Conservation (phyloP, 1,140 invertebrate species). For the Sesamia nonagrioides region DNA sequence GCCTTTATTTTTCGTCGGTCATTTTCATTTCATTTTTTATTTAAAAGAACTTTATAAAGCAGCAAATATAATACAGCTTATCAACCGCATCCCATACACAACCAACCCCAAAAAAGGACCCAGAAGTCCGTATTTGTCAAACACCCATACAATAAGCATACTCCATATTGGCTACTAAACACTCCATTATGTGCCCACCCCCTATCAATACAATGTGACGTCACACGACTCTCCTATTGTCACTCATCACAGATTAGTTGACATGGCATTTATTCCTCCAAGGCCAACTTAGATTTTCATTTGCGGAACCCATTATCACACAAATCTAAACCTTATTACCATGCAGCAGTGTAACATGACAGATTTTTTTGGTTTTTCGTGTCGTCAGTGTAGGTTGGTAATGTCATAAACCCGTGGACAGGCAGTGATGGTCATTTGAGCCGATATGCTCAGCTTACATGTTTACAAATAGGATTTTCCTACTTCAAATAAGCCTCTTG, state of each 20-base stretch:
- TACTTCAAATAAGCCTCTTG: constrained; percentile 23
- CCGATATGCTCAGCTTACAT: constrained; percentile 39
- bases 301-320: not conserved
- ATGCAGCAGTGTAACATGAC: not conserved
- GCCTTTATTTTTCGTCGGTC: no score
- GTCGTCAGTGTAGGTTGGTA: not conserved
- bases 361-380: not conserved
- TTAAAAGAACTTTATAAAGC: no score
- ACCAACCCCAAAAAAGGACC: not conserved
- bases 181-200: constrained; percentile 32
- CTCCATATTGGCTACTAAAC: constrained; percentile 40
- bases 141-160: constrained; percentile 28
- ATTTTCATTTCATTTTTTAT: no score
- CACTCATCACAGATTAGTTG: constrained; percentile 43
- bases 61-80: not conserved
- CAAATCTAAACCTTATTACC: constrained; percentile 12
- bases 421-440: constrained; percentile 44
- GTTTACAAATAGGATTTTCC: constrained; percentile 47
- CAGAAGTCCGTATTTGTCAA: constrained; percentile 7
- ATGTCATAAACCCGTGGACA: constrained; percentile 18
- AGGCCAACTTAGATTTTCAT: constrained; percentile 11
- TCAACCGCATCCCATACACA: not conserved
- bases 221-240: constrained; percentile 38
- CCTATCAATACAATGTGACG: constrained; percentile 31
- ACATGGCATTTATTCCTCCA: constrained; percentile 34